Percentiles rank a stretch among this genome's conserved stretches.
Evolutionary conservation across 2,797 vertebrate genomes (phyloP).

Genomic region (Falco cherrug): DNA sequence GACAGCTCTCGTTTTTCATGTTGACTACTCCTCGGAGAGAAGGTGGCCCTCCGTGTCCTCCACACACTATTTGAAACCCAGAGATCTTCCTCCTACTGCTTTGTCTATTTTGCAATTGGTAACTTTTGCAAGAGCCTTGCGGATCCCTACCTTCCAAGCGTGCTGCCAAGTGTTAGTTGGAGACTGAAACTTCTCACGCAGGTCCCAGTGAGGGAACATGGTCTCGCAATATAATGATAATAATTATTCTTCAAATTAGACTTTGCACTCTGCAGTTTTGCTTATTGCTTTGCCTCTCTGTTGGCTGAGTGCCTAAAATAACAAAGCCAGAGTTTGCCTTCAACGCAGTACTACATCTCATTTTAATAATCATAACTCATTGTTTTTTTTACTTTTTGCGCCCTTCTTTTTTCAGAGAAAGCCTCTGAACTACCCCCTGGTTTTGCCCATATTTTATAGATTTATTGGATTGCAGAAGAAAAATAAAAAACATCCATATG

Average conservation of each 20-base stretch:
- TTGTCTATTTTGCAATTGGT: background rate
- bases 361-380: constrained; percentile 49
- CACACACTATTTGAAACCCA: background rate
- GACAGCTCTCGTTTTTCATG: background rate
- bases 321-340: constrained; percentile 8
- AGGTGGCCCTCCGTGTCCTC: background rate
- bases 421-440: background rate
- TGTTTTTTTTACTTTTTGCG: background rate
- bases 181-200: background rate
- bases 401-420: background rate
- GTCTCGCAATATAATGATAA: constrained; percentile 39
- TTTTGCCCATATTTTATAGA: constrained; percentile 3
- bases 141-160: background rate
- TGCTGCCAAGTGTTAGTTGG: background rate
- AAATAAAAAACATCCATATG: constrained; percentile 20
- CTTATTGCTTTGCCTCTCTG: constrained; percentile 4
- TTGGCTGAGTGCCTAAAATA: constrained; percentile 46
- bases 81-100: background rate
- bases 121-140: background rate
- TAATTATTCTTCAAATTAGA: constrained; percentile 57
- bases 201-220: background rate
- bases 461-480: background rate
- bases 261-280: constrained; percentile 21
- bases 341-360: constrained; percentile 33
- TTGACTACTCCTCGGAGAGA: background rate